Evolutionary conservation across 2,113 vertebrate genomes (phyloP).

Genomic region (Phrynosoma blainvillii): DNA sequence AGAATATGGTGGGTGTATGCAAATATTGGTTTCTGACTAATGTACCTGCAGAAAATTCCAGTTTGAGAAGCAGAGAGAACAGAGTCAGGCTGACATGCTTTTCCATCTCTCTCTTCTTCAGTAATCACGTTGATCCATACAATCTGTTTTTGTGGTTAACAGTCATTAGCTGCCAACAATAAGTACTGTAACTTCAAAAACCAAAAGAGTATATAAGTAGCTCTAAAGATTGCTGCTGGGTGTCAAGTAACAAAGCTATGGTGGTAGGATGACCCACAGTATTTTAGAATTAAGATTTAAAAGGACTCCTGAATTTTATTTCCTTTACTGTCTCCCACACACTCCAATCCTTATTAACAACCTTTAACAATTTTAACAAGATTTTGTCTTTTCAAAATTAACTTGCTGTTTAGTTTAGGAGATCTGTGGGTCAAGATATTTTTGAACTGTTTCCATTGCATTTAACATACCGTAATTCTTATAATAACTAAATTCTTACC

Average conservation of each 20-base stretch:
- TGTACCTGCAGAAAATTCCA: slow-evolving; percentile 5
- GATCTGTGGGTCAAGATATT: not conserved
- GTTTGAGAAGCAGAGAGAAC: not conserved
- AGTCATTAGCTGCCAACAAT: slow-evolving; percentile 12
- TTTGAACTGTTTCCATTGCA: not conserved
- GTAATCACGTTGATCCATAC: not conserved
- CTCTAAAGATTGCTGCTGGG: slow-evolving; percentile 27
- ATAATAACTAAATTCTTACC: not conserved
- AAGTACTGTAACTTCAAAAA: not conserved
- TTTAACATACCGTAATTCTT: not conserved
- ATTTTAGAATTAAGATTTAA: not conserved
- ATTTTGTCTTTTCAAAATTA: not conserved
- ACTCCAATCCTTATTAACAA: not conserved
- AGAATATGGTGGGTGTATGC: not conserved
- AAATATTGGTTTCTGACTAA: slow-evolving; percentile 23
- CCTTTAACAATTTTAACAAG: not conserved
- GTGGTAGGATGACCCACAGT: not conserved
- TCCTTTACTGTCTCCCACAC: not conserved
- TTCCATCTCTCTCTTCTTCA: slow-evolving; percentile 25
- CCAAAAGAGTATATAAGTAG: not conserved
- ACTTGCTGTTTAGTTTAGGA: not conserved
- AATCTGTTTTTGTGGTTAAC: slow-evolving; percentile 8
- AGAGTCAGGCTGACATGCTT: slow-evolving; percentile 35
- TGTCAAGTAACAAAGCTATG: not conserved
- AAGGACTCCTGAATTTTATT: not conserved